Evolutionary conservation across 2,797 vertebrate genomes (phyloP).

Genomic region (Pagetopsis macropterus): DNA sequence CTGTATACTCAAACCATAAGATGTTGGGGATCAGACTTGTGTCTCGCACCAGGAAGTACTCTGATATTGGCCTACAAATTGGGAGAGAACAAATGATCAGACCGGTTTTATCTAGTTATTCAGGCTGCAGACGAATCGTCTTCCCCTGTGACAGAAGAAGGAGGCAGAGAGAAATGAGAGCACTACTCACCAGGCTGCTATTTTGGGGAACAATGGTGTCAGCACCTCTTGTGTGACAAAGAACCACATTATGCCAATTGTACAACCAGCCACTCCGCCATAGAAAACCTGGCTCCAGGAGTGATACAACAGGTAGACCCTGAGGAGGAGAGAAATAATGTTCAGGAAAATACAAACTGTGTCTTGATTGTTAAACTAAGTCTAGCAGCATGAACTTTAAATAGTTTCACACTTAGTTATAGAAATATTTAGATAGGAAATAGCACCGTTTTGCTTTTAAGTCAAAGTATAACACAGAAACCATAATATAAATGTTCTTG

Average conservation of each 20-base stretch:
- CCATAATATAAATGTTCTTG: not conserved
- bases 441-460: not conserved
- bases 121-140: conserved; percentile 29
- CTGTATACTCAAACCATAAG: conserved; percentile 99
- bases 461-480: not conserved
- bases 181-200: conserved; percentile 93
- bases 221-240: conserved; percentile 96
- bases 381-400: not conserved
- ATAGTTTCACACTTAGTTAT: not conserved
- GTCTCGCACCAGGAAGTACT: conserved; percentile 98
- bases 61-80: conserved; percentile 91
- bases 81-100: conserved; percentile 6
- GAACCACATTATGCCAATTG: conserved; percentile 94
- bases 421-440: not conserved
- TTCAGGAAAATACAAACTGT: not conserved
- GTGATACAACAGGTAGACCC: conserved; percentile 98
- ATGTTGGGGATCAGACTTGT: conserved; percentile 99
- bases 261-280: conserved; percentile 89
- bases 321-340: conserved; percentile 61
- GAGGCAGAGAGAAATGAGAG: conserved; percentile 46
- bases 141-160: conserved; percentile 44
- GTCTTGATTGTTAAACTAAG: not conserved
- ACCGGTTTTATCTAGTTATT: conserved; percentile 16
- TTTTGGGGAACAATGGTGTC: conserved; percentile 97
- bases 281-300: conserved; percentile 97